Conservation (phyloP, 1,140 invertebrate genomes). For the Zaprionus vittiger region DNA sequence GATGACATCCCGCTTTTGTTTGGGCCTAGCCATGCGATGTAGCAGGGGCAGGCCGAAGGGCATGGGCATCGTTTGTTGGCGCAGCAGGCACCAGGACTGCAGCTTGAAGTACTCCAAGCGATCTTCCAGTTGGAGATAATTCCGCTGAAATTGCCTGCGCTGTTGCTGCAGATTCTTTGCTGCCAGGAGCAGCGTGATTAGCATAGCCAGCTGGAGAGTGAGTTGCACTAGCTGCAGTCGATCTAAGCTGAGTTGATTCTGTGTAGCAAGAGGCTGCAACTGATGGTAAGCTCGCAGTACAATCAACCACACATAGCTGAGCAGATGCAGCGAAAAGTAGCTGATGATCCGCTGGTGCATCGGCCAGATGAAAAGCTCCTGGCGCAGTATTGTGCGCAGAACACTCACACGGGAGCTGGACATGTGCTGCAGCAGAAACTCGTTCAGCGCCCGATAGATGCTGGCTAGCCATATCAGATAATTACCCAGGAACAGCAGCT, state of each 20-base stretch:
- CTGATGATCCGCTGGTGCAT: slow-evolving; percentile 38
- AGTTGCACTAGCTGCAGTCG: slow-evolving; percentile 24
- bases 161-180: slow-evolving; percentile 42
- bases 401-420: slow-evolving; percentile 23
- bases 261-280: not conserved
- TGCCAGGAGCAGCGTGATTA: slow-evolving; percentile 34
- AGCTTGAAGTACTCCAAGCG: slow-evolving; percentile 45
- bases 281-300: not conserved
- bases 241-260: slow-evolving; percentile 22
- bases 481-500: slow-evolving; percentile 58
- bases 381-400: slow-evolving; percentile 27
- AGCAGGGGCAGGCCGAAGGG: slow-evolving; percentile 57
- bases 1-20: slow-evolving; percentile 45
- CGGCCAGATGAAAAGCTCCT: slow-evolving; percentile 32
- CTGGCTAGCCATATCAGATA: slow-evolving; percentile 61
- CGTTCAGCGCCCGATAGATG: slow-evolving; percentile 51
- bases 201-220: slow-evolving; percentile 18
- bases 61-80: slow-evolving; percentile 48
- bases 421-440: slow-evolving; percentile 51
- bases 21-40: not conserved
- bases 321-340: slow-evolving; percentile 54
- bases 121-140: slow-evolving; percentile 43
- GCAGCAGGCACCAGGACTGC: slow-evolving; percentile 49
- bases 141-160: slow-evolving; percentile 29
- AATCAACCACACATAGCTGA: slow-evolving; percentile 43